Evolutionary conservation across 2,113 vertebrate species (phyloP), one percentile per base, ranked within the genome.

Genomic region (Benitochromis conjunctus): DNA sequence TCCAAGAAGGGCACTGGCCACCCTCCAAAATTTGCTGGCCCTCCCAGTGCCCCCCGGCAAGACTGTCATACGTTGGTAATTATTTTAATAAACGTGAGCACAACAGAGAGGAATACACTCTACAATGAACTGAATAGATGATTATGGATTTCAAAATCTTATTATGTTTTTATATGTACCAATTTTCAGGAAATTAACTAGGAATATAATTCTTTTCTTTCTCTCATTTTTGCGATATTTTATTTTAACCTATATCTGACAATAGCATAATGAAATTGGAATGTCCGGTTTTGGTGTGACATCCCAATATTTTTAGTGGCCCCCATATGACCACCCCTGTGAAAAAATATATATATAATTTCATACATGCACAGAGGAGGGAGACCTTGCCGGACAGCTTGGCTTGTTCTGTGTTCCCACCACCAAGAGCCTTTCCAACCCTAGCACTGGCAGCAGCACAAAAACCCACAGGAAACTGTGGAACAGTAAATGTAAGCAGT

Each of bases 341-440:
- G 56, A 58, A 31, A 58, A 16, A 16, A 2, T 26, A 26, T 26
- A 26, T 26, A 74, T 29, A 29, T 74, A 48, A 48, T 48, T 46
- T 87, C 93, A 46, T 93, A 98, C 97, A 60, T 96, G 96, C 38
- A 58, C 96, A 97, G 57, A 97, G 85, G 64, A 97, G 26, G 0
- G 96, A 94, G 1, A 96, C 94, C 88, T 96, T 90, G 74, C 96
- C 94, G 10, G 97, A 97, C 16, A 93, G 87, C 69, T 92, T 96
- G 19, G 97, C 98, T 90, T 96, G 96, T 60, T 95, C 89, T 0
- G 90, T 93, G 55, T 97, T 92, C 31, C 97, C 97, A 0, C 95
- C 97, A n/a, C 97, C 97, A 11, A 98, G 91, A 62, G 97, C 97
- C 4, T 96, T 97, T 88, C 97, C 98, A 66, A 98, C 96, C 9